Evolutionary conservation across 2,888 invertebrate genomes (phyloP).

Genomic region (Choreutis nemorana): DNA sequence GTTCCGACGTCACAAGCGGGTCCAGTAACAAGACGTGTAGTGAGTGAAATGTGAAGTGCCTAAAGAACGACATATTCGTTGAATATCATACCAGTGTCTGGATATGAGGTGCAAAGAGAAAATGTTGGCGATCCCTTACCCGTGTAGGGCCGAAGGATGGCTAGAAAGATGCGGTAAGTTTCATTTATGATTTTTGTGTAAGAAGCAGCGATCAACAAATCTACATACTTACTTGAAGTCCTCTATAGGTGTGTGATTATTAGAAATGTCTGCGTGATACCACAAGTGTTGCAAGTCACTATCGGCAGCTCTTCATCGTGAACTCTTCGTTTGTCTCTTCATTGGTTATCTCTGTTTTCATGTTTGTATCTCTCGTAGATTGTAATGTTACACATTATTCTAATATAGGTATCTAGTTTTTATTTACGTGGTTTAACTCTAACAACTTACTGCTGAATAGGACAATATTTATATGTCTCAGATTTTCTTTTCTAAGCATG

Average conservation of each 20-base stretch:
- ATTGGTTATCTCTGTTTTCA: constrained; percentile 24
- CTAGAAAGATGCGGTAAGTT: constrained; percentile 54
- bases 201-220: too few relatives aligned
- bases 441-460: too few relatives aligned
- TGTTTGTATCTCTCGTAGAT: constrained; percentile 25
- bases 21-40: constrained; percentile 2
- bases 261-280: neutral
- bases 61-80: constrained; percentile 1
- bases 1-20: neutral
- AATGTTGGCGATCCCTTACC: constrained; percentile 40
- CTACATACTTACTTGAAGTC: neutral
- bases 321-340: too few relatives aligned
- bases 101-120: constrained; percentile 40
- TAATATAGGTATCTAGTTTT: too few relatives aligned
- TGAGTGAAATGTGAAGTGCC: constrained; percentile 10
- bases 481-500: too few relatives aligned
- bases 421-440: too few relatives aligned
- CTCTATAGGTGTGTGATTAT: neutral
- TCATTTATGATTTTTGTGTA: too few relatives aligned
- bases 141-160: constrained; percentile 59
- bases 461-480: too few relatives aligned
- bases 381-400: too few relatives aligned
- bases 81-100: constrained; percentile 19
- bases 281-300: constrained; percentile 3
- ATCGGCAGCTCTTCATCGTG: constrained; percentile 1